Evolutionary conservation across 1,140 invertebrate genomes (phyloP).

Genomic region (Andrena cerasifolii): DNA sequence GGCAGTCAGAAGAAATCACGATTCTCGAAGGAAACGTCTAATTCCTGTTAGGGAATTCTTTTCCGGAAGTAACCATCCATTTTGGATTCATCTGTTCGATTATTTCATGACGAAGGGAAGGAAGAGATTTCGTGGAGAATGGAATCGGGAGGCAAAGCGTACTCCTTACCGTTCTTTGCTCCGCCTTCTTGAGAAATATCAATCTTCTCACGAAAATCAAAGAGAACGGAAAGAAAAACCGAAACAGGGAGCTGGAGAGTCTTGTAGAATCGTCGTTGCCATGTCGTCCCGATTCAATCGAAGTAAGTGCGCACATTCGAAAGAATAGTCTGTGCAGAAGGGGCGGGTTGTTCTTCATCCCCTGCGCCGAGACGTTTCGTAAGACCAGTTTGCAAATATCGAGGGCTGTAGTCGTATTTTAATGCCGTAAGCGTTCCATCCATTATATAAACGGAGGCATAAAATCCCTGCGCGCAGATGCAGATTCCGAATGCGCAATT

Average conservation of each 20-base stretch:
- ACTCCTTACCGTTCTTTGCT: background rate
- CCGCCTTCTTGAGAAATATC: background rate
- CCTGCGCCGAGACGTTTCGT: background rate
- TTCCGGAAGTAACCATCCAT: background rate
- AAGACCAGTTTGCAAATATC: slow-evolving; percentile 36
- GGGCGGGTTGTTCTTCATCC: slow-evolving; percentile 30
- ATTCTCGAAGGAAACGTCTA: no score
- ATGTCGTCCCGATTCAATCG: slow-evolving; percentile 9
- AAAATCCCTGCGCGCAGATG: background rate
- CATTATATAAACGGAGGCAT: background rate
- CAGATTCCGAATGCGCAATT: background rate
- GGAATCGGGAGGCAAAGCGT: background rate
- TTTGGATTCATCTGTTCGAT: background rate
- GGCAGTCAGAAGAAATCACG: background rate
- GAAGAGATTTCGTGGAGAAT: slow-evolving; percentile 7
- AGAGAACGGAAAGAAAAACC: background rate
- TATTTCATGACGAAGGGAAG: background rate
- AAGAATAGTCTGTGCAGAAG: slow-evolving; percentile 16
- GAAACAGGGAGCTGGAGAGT: background rate
- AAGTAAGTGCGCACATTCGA: slow-evolving; percentile 10
- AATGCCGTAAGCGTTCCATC: background rate
- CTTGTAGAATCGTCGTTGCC: background rate
- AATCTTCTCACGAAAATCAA: no score
- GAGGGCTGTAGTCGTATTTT: slow-evolving; percentile 29
- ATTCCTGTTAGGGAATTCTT: no score